Evolutionary conservation across 1,140 invertebrate species (phyloP).

Genomic region (Pseudoatta argentina): DNA sequence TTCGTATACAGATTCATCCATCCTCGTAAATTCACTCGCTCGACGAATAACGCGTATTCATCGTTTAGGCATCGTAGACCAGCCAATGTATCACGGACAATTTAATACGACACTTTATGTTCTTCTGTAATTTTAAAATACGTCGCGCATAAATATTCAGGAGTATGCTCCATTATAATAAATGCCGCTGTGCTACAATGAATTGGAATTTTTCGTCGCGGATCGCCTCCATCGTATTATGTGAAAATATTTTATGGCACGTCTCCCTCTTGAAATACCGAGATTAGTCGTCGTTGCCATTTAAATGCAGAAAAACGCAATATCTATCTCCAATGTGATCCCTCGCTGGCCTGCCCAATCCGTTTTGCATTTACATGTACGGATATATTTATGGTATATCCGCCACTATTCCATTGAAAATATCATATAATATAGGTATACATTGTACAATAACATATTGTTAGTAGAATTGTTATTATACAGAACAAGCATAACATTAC

Average conservation of each 20-base stretch:
- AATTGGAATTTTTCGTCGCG: constrained; percentile 26
- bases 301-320: constrained; percentile 33
- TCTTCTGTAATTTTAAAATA: constrained; percentile 54
- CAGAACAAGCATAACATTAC: not conserved
- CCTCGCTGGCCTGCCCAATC: not conserved
- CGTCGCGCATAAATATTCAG: constrained; percentile 32
- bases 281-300: constrained; percentile 21
- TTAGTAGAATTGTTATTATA: not conserved
- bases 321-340: constrained; percentile 34
- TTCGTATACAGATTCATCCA: constrained; percentile 21
- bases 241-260: constrained; percentile 34
- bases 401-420: not conserved
- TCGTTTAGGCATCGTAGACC: not conserved
- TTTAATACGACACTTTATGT: constrained; percentile 42
- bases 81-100: constrained; percentile 32
- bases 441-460: not conserved
- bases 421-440: not conserved
- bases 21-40: constrained; percentile 35
- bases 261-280: constrained; percentile 27
- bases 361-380: constrained; percentile 13
- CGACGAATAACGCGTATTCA: constrained; percentile 25
- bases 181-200: constrained; percentile 21
- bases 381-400: not conserved
- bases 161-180: constrained; percentile 36
- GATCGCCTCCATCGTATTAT: not conserved